Conservation (phyloP, 2,797 vertebrate genomes). For the Pachyuromys duprasi region DNA sequence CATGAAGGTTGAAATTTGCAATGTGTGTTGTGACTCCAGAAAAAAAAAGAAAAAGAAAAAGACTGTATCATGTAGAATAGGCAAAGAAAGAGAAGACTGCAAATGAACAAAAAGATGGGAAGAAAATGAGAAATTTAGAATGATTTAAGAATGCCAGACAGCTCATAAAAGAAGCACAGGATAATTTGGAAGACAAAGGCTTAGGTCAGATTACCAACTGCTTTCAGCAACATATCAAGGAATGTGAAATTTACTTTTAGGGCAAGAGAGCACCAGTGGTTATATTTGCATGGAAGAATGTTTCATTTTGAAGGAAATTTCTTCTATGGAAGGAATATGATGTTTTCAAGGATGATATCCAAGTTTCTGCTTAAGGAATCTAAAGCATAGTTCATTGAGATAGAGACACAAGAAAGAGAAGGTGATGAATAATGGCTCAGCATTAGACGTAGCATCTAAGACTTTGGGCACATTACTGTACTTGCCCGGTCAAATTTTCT, state of each 20-base stretch:
- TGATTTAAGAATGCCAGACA: not conserved
- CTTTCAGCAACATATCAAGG: not conserved
- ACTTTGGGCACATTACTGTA: not conserved
- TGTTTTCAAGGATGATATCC: not conserved
- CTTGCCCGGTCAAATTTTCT: not conserved
- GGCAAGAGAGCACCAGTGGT: not conserved
- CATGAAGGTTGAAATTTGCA: not conserved
- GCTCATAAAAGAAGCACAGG: not conserved
- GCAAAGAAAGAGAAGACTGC: not conserved
- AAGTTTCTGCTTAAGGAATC: constrained; percentile 26
- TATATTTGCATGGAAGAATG: not conserved
- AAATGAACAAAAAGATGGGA: not conserved
- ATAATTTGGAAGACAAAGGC: not conserved
- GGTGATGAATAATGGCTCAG: not conserved
- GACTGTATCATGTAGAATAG: not conserved
- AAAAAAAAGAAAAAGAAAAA: constrained; percentile 2
- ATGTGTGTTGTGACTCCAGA: not conserved
- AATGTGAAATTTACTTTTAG: not conserved
- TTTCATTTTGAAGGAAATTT: constrained; percentile 26
- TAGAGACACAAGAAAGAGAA: not conserved
- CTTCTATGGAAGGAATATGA: not conserved
- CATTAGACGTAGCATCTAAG: not conserved
- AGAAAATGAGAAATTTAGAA: not conserved
- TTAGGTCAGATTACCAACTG: not conserved
- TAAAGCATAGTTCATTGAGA: not conserved